Evolutionary conservation across 2,113 vertebrate species (phyloP).

Genomic region (Petrocephalus microphthalmus): DNA sequence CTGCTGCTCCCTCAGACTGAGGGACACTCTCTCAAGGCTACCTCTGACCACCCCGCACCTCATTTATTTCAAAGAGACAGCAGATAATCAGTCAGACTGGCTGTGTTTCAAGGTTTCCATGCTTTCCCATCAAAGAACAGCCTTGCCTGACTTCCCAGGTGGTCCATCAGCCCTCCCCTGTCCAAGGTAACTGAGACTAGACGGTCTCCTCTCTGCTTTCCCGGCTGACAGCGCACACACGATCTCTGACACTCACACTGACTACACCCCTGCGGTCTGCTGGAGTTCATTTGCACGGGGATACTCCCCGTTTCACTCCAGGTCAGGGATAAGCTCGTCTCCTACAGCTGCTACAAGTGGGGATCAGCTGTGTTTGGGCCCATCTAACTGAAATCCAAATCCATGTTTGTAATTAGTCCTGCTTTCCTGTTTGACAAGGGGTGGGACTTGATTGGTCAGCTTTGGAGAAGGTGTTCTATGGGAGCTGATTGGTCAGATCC

Average conservation of each 20-base stretch:
- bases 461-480: background rate
- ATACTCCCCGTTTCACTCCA: background rate
- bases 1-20: background rate
- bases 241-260: background rate
- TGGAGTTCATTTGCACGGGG: background rate
- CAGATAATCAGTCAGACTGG: background rate
- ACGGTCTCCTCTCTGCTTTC: background rate
- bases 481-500: background rate
- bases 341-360: background rate
- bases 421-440: background rate
- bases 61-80: conserved; percentile 16
- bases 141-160: background rate
- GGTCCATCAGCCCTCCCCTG: background rate
- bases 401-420: background rate
- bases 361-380: background rate
- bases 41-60: background rate
- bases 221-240: background rate
- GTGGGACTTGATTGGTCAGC: background rate
- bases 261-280: background rate
- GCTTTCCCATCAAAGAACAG: background rate
- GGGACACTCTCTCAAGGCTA: conserved; percentile 9
- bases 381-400: background rate
- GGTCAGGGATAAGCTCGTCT: background rate
- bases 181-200: background rate
- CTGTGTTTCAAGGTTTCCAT: background rate